A percentile compares a stretch with the other conserved stretches of the same genome.
Evolutionary conservation across 92 coral and sea anemone genomes (phyloP).

Genomic region (Umimayanthus kanabou): DNA sequence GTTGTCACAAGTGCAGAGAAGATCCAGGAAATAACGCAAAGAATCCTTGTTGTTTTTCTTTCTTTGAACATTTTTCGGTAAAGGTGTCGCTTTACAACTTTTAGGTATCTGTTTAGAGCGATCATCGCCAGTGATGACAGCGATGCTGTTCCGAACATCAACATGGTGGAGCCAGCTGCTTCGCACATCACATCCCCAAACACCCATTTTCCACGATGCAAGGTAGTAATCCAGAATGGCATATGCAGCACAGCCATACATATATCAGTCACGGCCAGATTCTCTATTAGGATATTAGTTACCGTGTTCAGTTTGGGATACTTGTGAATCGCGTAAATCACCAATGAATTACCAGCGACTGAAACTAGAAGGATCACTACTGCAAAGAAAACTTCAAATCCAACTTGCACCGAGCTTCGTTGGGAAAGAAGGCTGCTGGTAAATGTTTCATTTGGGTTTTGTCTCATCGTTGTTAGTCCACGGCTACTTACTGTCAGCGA

Average conservation of each 20-base stretch:
- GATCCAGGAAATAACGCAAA: constrained; percentile 56
- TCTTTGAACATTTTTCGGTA: constrained; percentile 55
- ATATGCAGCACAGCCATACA: constrained; percentile 71
- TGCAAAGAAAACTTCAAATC: constrained; percentile 59
- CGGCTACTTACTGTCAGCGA: not conserved
- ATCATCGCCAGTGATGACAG: constrained; percentile 66
- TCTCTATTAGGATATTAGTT: constrained; percentile 71
- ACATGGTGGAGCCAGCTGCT: constrained; percentile 51
- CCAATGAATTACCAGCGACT: constrained; percentile 66
- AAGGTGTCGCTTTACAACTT: constrained; percentile 58
- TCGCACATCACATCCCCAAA: constrained; percentile 59
- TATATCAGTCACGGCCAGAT: constrained; percentile 75
- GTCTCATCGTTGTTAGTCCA: not conserved
- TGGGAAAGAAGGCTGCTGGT: constrained; percentile 38
- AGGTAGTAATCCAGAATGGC: constrained; percentile 80
- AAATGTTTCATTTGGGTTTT: not conserved
- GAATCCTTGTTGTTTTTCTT: constrained; percentile 39
- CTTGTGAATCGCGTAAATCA: constrained; percentile 62
- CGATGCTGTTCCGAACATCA: constrained; percentile 75
- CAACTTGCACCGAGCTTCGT: constrained; percentile 48
- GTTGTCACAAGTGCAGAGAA: constrained; percentile 59
- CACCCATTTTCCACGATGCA: constrained; percentile 70
- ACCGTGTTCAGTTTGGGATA: constrained; percentile 66
- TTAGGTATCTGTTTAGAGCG: constrained; percentile 71
- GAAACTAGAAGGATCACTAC: constrained; percentile 48